Percentiles rank a stretch among this genome's conserved stretches.
These are phyloP conservation scores for Tringa solitaria DNA, from an alignment of 2,113 vertebrate genomes.

Conservation along the genomic window DNA sequence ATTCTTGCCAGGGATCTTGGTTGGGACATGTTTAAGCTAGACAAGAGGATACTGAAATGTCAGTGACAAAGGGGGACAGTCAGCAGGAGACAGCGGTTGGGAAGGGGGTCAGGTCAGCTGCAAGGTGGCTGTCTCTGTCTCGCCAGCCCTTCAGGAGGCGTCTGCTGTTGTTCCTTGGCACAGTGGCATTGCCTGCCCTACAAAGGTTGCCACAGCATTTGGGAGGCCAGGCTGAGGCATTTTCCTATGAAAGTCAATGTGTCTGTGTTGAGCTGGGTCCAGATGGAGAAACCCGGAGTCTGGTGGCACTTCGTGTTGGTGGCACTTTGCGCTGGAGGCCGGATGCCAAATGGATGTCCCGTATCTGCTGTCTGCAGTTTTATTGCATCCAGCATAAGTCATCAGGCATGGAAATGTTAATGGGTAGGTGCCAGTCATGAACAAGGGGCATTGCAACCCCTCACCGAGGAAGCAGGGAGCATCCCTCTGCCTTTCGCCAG, in stretches of 20 bases:
- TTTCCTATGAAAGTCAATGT: not conserved
- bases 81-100: not conserved
- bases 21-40: not conserved
- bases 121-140: not conserved
- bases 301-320: not conserved
- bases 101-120: not conserved
- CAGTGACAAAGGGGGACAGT: not conserved
- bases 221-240: not conserved
- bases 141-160: accelerated
- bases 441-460: not conserved
- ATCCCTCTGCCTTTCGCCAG: not conserved
- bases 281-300: not conserved
- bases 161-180: not conserved
- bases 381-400: not conserved
- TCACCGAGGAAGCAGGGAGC: not conserved
- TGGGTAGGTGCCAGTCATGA: not conserved
- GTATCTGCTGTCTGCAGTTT: not conserved
- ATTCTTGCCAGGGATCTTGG: not conserved
- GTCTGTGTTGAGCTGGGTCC: not conserved
- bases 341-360: not conserved
- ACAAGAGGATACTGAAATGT: not conserved
- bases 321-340: not conserved
- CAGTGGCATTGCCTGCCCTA: not conserved
- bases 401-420: not conserved
- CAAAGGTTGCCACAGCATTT: not conserved